Evolutionary conservation across 1,140 invertebrate species (phyloP).

Genomic region (Brachionus sp.): DNA sequence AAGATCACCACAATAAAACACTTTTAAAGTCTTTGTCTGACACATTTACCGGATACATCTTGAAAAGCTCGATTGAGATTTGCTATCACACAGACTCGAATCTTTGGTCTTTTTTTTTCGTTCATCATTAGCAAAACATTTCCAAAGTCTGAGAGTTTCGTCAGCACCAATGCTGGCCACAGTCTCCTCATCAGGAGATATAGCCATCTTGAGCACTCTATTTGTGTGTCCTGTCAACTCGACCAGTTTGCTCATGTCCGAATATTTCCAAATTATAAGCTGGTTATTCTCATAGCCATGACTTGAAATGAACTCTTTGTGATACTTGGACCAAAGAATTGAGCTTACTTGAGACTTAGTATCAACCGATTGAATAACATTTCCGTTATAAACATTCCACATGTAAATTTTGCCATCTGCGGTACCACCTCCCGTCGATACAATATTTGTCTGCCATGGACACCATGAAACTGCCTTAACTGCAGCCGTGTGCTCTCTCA

Average conservation of each 20-base stretch:
- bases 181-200: constrained; percentile 87
- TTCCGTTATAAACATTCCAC: constrained; percentile 83
- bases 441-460: constrained; percentile 81
- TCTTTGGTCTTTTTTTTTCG: constrained; percentile 3
- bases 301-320: constrained; percentile 88
- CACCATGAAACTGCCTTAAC: constrained; percentile 86
- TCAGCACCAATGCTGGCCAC: constrained; percentile 91
- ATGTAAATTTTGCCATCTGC: constrained; percentile 76
- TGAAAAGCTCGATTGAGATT: constrained; percentile 2
- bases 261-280: constrained; percentile 92
- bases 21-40: neutral
- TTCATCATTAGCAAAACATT: constrained; percentile 69
- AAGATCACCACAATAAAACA: neutral
- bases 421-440: constrained; percentile 94
- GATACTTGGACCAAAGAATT: constrained; percentile 82
- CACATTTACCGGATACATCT: neutral
- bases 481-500: constrained; percentile 63
- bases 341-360: constrained; percentile 70
- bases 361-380: neutral
- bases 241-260: constrained; percentile 72
- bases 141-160: constrained; percentile 90
- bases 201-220: constrained; percentile 80
- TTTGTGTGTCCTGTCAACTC: constrained; percentile 73
- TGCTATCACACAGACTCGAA: constrained; percentile 16
- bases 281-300: constrained; percentile 94